These are phyloP conservation scores for Malurus leucopterus DNA, from an alignment of 2,797 vertebrate species.

Conservation along the genomic window DNA sequence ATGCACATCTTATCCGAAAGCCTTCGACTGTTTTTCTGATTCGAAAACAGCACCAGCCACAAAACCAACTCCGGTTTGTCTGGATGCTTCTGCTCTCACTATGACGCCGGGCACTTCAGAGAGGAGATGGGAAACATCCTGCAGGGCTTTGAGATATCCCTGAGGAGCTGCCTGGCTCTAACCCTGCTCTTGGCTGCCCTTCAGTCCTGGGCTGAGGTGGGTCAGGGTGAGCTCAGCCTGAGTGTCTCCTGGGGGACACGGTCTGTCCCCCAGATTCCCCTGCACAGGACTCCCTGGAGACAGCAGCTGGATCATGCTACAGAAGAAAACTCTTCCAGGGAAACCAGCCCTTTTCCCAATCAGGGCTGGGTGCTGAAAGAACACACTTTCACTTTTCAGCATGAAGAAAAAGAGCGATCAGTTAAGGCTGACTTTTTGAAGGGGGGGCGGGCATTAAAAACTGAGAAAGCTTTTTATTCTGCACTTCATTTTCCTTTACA, in stretches of 20 bases:
- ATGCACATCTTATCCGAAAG: neutral
- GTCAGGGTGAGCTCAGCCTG: neutral
- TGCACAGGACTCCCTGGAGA: neutral
- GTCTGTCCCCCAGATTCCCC: neutral
- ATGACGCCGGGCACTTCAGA: neutral
- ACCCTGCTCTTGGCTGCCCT: neutral
- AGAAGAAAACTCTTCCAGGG: neutral
- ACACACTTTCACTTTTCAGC: neutral
- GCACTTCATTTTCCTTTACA: neutral
- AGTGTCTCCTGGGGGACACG: accelerated
- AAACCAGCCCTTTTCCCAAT: neutral
- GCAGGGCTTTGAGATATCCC: neutral
- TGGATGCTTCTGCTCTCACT: neutral
- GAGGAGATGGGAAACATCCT: neutral
- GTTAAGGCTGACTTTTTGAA: neutral
- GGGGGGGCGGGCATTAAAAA: neutral
- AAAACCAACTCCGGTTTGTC: neutral
- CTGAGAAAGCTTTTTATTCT: neutral
- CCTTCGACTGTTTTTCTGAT: constrained; percentile 26
- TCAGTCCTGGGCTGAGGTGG: neutral
- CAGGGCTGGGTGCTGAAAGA: neutral
- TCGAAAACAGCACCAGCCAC: constrained; percentile 10
- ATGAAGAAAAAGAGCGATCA: neutral
- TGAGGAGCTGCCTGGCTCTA: neutral
- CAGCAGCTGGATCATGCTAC: neutral